A percentile compares a stretch with the other conserved stretches of the same genome.
Conservation (phyloP, 2,888 invertebrate species). For the Agapostemon virescens region DNA sequence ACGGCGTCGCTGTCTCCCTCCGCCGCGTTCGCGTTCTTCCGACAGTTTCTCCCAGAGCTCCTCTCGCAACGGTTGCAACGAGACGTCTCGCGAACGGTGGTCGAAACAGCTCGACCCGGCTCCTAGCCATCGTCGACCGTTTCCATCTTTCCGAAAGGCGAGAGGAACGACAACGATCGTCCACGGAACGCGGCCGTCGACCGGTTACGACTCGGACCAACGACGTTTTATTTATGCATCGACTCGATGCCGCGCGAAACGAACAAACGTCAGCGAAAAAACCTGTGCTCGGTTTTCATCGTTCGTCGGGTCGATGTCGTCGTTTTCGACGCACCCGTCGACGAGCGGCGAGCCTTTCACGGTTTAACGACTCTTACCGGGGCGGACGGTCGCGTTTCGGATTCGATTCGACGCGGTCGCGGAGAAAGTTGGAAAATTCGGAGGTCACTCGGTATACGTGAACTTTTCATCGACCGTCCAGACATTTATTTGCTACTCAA, state of each 20-base stretch:
- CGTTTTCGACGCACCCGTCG: constrained; percentile 33
- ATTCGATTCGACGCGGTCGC: not conserved
- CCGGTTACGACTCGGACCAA: not conserved
- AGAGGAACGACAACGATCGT: not conserved
- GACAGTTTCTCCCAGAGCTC: not conserved
- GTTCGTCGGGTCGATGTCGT: constrained; percentile 32
- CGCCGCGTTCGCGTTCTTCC: not conserved
- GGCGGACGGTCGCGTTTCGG: not conserved
- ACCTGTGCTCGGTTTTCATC: constrained; percentile 40
- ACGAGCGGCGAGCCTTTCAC: constrained; percentile 4
- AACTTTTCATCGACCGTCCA: constrained; percentile 52
- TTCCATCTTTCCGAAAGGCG: too few relatives aligned
- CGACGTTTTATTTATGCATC: not conserved
- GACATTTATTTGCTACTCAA: constrained; percentile 58
- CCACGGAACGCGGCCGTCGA: not conserved
- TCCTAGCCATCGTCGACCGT: too few relatives aligned
- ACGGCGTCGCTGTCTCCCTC: rapidly evolving
- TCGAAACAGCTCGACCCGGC: too few relatives aligned
- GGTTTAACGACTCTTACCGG: not conserved
- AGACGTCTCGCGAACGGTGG: not conserved
- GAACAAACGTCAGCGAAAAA: constrained; percentile 61
- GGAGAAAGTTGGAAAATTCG: not conserved
- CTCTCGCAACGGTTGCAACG: not conserved
- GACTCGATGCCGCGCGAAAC: constrained; percentile 65
- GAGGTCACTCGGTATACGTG: constrained; percentile 37